Conservation (phyloP, 2,888 invertebrate genomes). For the Danaus chrysippus region DNA sequence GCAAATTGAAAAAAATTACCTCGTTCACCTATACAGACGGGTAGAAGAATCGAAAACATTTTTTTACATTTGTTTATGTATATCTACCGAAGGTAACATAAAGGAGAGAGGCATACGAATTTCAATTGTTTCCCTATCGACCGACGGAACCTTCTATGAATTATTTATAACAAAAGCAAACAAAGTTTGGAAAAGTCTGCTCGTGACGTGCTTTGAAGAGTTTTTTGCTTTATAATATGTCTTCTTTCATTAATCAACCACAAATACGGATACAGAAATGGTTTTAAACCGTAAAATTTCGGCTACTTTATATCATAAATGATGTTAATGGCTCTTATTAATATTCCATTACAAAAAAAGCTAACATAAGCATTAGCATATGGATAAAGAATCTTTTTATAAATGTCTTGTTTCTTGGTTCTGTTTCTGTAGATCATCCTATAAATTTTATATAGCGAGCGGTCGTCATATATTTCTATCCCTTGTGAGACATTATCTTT, state of each 20-base stretch:
- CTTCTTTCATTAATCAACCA: conserved; percentile 28
- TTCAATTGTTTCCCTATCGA: conserved; percentile 39
- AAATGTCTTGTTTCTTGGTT: too few relatives aligned
- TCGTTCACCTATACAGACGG: background rate
- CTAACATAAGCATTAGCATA: too few relatives aligned
- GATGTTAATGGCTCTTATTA: background rate
- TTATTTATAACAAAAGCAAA: conserved; percentile 39
- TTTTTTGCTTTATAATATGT: conserved; percentile 25
- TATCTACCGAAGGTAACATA: conserved; percentile 6
- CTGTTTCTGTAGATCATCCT: too few relatives aligned
- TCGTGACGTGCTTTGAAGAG: conserved; percentile 33
- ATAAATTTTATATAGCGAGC: too few relatives aligned
- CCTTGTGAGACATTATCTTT: too few relatives aligned
- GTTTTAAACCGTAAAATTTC: background rate
- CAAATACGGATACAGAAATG: conserved; percentile 19
- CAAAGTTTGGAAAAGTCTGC: conserved; percentile 22
- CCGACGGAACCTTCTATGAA: conserved; percentile 37
- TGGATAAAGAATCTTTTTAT: too few relatives aligned
- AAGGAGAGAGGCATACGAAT: conserved; percentile 23
- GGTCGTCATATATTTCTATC: too few relatives aligned
- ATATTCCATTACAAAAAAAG: too few relatives aligned
- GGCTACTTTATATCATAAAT: background rate
- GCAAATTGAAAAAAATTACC: background rate
- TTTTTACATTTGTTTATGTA: conserved; percentile 5
- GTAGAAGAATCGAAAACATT: background rate